Evolutionary conservation across 2,888 invertebrate species (phyloP), one percentile per base, ranked within the genome.

Genomic region (Globia sparganii): DNA sequence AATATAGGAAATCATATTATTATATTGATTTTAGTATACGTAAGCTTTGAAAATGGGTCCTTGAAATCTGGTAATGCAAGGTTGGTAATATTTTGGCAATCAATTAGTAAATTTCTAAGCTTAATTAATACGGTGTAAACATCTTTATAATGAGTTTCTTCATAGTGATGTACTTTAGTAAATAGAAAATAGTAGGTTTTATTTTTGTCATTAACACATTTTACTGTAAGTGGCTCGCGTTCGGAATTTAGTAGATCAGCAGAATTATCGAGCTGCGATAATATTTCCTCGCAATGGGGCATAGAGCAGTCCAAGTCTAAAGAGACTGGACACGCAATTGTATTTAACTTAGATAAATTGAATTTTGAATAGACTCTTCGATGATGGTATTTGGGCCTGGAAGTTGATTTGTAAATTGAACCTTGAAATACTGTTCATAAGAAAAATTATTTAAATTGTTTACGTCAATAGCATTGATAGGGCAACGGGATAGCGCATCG

Each of bases 1-100:
- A 37, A 75, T 65, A 66, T 67, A 73, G 40, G 65, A 58, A 66
- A 73, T 58, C 28, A 72, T 72, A 49, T 72, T 72, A 37, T n/a
- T n/a, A n/a, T n/a, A n/a, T 65, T 65, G 11, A 72, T 65, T 72
- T 72, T 66, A 31, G 18, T 46, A 58, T 65, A 73, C 2, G 28
- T 34, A 43, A 64, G 62, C 21, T 28, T 46, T n/a, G 37, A 49
- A 5, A 62, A 49, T 61, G 49, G 31, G 40, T 62, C n/a, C 4
- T 59, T 59, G n/a, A 71, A 71, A 46, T 71, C 71, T 25, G 68
- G 49, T 46, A 71, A 56, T 31, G 58, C 53, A 34, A 71, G 43
- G n/a, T 61, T 61, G 31, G 59, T 31, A 31, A 61, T 18, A 31
- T 61, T 69, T 58, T 58, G 69, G 37, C 28, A 21, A 58, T 69